phyloP scores from a whole-genome alignment of 2,113 vertebrate species.

The Etia nguti region DNA sequence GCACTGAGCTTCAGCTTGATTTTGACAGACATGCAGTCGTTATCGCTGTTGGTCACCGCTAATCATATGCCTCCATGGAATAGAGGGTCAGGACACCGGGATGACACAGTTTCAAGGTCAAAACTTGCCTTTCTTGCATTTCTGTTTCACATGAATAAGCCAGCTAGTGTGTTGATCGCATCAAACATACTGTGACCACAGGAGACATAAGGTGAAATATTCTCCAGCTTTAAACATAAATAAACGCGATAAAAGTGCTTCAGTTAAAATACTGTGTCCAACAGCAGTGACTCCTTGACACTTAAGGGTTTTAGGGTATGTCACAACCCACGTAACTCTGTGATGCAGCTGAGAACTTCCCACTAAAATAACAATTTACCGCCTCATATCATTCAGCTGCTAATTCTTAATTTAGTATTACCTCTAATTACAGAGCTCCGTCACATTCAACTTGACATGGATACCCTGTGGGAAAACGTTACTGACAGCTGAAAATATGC shows the following conservation, averaged over 20 bases:
- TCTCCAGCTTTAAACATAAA: not conserved
- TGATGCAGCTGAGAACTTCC: not conserved
- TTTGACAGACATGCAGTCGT: constrained; percentile 65
- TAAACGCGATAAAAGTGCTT: constrained; percentile 1
- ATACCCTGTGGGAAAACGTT: not conserved
- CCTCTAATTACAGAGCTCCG: constrained; percentile 1
- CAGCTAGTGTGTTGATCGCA: not conserved
- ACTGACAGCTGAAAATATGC: not conserved
- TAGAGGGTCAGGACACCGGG: constrained; percentile 38
- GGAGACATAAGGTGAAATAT: not conserved
- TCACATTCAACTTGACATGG: not conserved
- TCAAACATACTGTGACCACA: not conserved
- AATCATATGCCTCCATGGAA: constrained; percentile 36
- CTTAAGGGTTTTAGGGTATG: not conserved
- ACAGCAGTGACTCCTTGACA: not conserved
- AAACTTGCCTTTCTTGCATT: constrained; percentile 11
- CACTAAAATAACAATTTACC: not conserved
- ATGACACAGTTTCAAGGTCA: constrained; percentile 53
- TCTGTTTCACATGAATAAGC: constrained; percentile 17
- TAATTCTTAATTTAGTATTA: constrained; percentile 1
- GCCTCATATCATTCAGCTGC: not conserved
- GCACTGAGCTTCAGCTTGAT: constrained; percentile 51
- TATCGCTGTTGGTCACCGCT: constrained; percentile 54
- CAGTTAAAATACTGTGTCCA: not conserved
- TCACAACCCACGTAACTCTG: not conserved